Evolutionary conservation across 2,888 invertebrate genomes (phyloP), one percentile per base, ranked within the genome.

Genomic region (Erebia palarica): DNA sequence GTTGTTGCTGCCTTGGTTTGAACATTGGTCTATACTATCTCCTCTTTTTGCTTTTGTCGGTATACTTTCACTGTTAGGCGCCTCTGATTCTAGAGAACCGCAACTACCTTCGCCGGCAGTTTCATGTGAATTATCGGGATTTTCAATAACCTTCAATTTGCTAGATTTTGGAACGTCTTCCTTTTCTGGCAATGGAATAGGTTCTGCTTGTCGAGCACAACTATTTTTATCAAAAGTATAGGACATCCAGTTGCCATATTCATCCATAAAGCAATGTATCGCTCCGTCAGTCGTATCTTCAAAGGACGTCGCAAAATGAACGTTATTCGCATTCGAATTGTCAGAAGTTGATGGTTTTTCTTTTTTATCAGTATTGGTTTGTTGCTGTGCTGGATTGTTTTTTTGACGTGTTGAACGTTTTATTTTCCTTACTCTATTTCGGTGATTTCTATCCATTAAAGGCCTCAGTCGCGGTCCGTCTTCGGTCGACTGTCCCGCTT

Each of bases 231-330:
- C 97, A 83, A 98, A 98, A 0, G 97, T 97, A 51, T 93, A 92
- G 0, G 97, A 96, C 89, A 97, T 95, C 97, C 97, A 97, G 80
- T 97, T 96, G 58, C 97, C 97, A 79, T 95, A 95, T 82, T 97
- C 97, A 81, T 98, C 97, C 85, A 96, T 95, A 81, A 97, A 97
- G 84, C 96, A 97, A 86, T 98, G 97, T 57, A 97, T 96, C 1
- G 97, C 96, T 13, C 97, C 97, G 79, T 97, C 97, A 2, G 94
- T 94, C 0, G 97, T 97, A 81, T 98, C 98, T 70, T 97, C 96
- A 80, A 97, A 97, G 42, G 96, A 96, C 36, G 95, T 95, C 4
- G 97, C 97, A 70, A 97, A 94, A 82, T 97, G 97, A 27, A 91
- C 92, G 67, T 80, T 88, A 10, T 80, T 86, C 0, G 90, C 82